Percentiles rank a stretch among this genome's conserved stretches.
Conservation (phyloP, 1,140 invertebrate species). For the Sitophilus oryzae region DNA sequence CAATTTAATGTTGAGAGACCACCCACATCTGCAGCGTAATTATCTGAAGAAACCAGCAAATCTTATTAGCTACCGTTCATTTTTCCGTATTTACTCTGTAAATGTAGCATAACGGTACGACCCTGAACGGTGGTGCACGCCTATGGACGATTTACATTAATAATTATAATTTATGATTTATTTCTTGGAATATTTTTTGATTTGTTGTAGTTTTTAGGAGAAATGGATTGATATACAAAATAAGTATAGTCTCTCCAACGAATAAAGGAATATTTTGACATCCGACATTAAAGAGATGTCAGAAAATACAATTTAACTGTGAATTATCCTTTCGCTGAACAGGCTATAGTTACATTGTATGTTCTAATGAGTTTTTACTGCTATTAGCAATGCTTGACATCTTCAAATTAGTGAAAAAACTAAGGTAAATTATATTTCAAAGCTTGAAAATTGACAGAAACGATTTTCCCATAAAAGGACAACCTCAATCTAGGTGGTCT, state of each 20-base stretch:
- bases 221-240: no score
- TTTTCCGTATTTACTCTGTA: slow-evolving; percentile 1
- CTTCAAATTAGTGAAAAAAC: not conserved
- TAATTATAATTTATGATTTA: no score
- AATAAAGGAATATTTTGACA: no score
- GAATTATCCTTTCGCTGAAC: no score
- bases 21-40: not conserved
- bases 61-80: slow-evolving; percentile 4
- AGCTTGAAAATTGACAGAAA: not conserved
- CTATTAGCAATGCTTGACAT: not conserved
- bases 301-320: no score
- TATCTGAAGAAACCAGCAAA: not conserved
- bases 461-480: not conserved
- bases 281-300: no score
- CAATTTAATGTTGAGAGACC: slow-evolving; percentile 1
- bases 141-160: no score
- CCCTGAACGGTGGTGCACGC: no score
- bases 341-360: no score
- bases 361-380: not conserved
- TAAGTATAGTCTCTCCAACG: no score
- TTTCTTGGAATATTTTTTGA: no score
- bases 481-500: not conserved
- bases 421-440: not conserved
- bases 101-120: not conserved
- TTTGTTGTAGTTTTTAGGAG: no score